These are phyloP conservation scores for Trichonephila clavata DNA, from an alignment of 1,140 invertebrate species.

Conservation along the genomic window DNA sequence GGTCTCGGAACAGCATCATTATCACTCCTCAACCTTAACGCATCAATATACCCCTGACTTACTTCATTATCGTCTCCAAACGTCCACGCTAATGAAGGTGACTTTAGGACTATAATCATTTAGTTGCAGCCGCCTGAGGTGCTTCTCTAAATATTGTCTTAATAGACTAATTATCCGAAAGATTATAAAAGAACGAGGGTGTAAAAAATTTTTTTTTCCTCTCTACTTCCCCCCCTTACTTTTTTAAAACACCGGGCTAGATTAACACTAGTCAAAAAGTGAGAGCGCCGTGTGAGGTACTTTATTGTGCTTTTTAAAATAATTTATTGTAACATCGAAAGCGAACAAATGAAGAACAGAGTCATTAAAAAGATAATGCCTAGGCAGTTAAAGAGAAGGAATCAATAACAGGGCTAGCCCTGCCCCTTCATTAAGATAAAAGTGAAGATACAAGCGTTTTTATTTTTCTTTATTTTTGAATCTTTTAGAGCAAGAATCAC, in stretches of 20 bases:
- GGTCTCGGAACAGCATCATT: no score
- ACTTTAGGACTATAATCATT: constrained; percentile 63
- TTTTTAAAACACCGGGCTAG: not conserved
- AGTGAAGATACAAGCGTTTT: constrained; percentile 1
- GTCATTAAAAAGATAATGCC: constrained; percentile 70
- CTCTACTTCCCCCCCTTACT: not conserved
- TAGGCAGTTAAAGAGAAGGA: constrained; percentile 54
- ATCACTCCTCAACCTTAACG: no score
- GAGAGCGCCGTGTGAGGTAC: not conserved
- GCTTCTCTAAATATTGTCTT: constrained; percentile 75
- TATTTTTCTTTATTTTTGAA: constrained; percentile 20
- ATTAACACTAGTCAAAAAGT: constrained; percentile 51
- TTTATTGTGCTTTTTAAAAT: constrained; percentile 55
- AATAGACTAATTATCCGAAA: constrained; percentile 71
- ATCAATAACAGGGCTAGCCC: constrained; percentile 51
- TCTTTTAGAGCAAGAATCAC: constrained; percentile 50
- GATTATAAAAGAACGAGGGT: constrained; percentile 48
- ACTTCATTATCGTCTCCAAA: not conserved
- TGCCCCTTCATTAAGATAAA: constrained; percentile 72
- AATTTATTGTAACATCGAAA: constrained; percentile 72
- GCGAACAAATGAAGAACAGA: constrained; percentile 66
- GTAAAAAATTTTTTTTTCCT: constrained; percentile 13
- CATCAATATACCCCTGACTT: not conserved
- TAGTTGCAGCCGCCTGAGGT: constrained; percentile 29
- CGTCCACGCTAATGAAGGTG: constrained; percentile 57